Evolutionary conservation across 2,797 vertebrate genomes (phyloP).

Genomic region (Cheirogaleus major): DNA sequence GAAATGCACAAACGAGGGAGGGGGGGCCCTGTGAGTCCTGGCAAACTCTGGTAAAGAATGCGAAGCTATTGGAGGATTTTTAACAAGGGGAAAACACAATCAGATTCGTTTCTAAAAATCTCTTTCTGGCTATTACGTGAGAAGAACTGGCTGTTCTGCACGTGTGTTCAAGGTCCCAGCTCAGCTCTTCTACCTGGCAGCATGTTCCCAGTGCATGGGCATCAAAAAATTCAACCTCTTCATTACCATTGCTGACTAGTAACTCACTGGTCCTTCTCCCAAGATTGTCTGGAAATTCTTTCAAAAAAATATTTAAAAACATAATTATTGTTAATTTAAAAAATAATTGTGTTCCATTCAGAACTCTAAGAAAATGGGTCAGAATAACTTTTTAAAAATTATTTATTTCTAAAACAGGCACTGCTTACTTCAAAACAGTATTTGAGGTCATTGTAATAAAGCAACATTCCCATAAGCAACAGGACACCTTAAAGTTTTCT

Average conservation of each 20-base stretch:
- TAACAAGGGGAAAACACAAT: background rate
- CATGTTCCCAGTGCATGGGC: background rate
- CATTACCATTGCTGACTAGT: background rate
- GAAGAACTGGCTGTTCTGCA: background rate
- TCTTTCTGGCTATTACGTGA: background rate
- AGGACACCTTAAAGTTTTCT: background rate
- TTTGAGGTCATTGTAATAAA: background rate
- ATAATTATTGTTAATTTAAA: background rate
- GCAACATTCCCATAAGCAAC: background rate
- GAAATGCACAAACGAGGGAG: background rate
- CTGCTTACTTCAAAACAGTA: background rate
- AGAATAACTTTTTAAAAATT: background rate
- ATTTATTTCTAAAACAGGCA: background rate
- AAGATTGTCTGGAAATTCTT: slow-evolving; percentile 7
- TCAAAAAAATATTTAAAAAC: background rate
- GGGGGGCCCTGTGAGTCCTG: background rate
- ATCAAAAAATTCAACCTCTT: background rate
- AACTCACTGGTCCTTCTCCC: background rate
- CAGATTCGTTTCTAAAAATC: background rate
- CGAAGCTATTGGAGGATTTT: background rate
- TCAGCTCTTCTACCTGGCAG: background rate
- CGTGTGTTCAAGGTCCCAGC: background rate
- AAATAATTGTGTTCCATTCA: background rate
- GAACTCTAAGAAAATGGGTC: background rate
- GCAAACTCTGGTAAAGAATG: background rate